Conservation (phyloP, 2,888 invertebrate species). For the Leptopterna dolabrata region DNA sequence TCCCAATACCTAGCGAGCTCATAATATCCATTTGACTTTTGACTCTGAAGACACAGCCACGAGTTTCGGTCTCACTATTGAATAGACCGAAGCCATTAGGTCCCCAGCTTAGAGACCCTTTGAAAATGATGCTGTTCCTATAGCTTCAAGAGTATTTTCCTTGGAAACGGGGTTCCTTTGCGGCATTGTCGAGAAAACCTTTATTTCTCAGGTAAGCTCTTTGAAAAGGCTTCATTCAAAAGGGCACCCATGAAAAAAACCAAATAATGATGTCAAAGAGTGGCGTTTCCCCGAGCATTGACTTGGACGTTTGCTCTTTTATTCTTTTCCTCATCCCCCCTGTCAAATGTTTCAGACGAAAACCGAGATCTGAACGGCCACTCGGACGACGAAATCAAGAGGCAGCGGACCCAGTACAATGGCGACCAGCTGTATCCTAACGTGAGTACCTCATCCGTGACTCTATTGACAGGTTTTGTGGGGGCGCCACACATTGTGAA, state of each 20-base stretch:
- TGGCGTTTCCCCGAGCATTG: background rate
- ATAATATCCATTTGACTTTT: background rate
- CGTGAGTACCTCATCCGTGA: conserved; percentile 72
- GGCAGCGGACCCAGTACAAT: conserved; percentile 88
- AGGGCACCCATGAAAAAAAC: conserved; percentile 1
- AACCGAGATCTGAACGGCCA: conserved; percentile 89
- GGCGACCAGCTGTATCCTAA: conserved; percentile 91
- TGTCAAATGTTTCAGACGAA: conserved; percentile 74
- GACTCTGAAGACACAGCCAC: background rate
- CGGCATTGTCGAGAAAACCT: background rate
- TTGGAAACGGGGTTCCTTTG: background rate
- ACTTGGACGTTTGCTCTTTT: background rate
- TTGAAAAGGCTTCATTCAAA: background rate
- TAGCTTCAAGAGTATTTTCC: background rate
- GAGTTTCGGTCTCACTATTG: background rate
- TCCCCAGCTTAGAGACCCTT: background rate
- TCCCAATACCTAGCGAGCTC: background rate
- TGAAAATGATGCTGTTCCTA: background rate
- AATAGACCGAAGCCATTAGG: background rate
- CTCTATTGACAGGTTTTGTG: conserved; percentile 16
- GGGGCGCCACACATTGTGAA: background rate
- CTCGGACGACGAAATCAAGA: conserved; percentile 87
- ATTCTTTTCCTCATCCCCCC: background rate
- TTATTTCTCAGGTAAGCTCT: background rate
- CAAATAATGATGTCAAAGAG: conserved; percentile 48